These are phyloP conservation scores for Phaenicophaeus curvirostris DNA, from an alignment of 2,797 vertebrate genomes.

Conservation along the genomic window DNA sequence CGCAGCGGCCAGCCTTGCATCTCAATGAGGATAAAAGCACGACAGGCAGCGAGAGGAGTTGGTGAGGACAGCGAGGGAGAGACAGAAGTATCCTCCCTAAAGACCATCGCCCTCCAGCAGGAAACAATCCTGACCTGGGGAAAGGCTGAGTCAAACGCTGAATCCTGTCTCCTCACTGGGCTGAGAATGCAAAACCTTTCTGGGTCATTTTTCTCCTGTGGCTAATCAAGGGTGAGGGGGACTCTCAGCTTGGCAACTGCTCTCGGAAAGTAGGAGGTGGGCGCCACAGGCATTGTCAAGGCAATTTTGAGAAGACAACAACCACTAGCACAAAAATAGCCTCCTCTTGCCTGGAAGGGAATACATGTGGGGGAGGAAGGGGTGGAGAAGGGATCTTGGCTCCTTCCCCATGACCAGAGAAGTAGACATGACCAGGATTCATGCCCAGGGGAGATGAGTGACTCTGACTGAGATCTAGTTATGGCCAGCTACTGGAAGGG, in stretches of 20 bases:
- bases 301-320: neutral
- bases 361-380: neutral
- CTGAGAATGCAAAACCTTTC: neutral
- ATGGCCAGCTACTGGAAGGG: neutral
- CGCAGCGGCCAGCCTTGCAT: slow-evolving; percentile 51
- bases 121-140: neutral
- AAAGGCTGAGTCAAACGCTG: neutral
- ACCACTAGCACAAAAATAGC: neutral
- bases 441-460: neutral
- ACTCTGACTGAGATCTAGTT: neutral
- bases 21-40: slow-evolving; percentile 58
- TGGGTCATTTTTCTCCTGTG: neutral
- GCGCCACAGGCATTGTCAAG: neutral
- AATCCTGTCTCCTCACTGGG: neutral
- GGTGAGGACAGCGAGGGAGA: neutral
- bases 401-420: neutral
- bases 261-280: neutral
- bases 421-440: neutral
- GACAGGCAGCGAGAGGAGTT: neutral
- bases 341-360: neutral
- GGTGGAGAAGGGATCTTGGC: neutral
- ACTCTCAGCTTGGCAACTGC: slow-evolving; percentile 7
- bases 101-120: neutral
- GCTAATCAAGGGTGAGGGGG: neutral
- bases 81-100: neutral